Base-by-base conservation (phyloP, 2,888 invertebrate species). In the Eupithecia abbreviata region DNA sequence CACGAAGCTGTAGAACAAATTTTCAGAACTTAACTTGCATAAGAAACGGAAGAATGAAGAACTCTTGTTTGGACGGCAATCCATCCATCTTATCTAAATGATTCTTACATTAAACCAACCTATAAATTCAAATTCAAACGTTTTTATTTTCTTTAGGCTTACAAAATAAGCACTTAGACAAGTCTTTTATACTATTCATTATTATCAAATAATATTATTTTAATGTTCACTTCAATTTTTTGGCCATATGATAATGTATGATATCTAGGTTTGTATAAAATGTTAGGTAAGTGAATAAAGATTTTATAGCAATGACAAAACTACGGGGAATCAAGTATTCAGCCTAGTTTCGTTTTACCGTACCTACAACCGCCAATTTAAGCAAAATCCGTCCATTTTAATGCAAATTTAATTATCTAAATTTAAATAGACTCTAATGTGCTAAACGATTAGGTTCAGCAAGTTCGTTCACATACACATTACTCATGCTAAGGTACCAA, bases 401-500 rank as follows among this genome's bases (percentile, higher is more conserved):
- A 66, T 66, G 13, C 15, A 13, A 66, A 15, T 42, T 42, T 42
- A 7, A 66, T 41, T 15, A 66, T 3, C 41, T 42, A 15, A 66
- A 15, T 66, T 65, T 41, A 65, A 66, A 42, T 30, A 42, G 66
- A 42, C 41, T 65, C 30, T 6, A 66, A 58, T 9, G 9, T 42
- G 15, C 66, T 42, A 66, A 66, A 66, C 42, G 66, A 55, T 30
- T 77, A 80, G 80, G 30, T 62, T 62, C 79, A 77, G 75, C 79
- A 71, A 82, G 87, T 87, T 87, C 87, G 83, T 84, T 80, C 85
- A 79, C 81, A 85, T 81, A 75, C 74, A 76, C 83, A 86, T 87
- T 87, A 87, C 84, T 85, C 87, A 66, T 66, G 41, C 13, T n/a
- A 65, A 5, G n/a, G 1, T 7, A 7, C 55, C n/a, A 1, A n/a